phyloP scores from a whole-genome alignment of 2,888 invertebrate species.

The Scaptomyza cyrtandrae region DNA sequence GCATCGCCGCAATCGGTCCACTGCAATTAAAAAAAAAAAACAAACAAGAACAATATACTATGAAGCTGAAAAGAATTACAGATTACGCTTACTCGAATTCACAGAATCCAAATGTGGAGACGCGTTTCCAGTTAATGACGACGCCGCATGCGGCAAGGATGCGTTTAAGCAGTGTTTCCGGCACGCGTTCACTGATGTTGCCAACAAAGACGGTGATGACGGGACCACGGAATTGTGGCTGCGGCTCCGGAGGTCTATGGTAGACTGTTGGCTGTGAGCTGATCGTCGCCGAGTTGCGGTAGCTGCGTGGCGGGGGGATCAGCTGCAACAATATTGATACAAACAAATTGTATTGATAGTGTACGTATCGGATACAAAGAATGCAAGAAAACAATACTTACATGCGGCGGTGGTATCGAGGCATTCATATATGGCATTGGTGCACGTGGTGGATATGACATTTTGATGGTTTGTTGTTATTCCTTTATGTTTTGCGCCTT shows the following conservation, averaged over 20 bases:
- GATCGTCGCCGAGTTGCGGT: slow-evolving; percentile 85
- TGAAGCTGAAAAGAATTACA: background rate
- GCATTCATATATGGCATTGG: slow-evolving; percentile 91
- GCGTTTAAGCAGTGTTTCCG: slow-evolving; percentile 97
- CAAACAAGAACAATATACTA: background rate
- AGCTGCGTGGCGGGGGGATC: slow-evolving; percentile 84
- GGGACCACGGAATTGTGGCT: slow-evolving; percentile 88
- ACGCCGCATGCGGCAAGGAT: slow-evolving; percentile 97
- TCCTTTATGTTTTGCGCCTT: slow-evolving; percentile 24
- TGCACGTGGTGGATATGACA: slow-evolving; percentile 96
- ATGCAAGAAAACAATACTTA: slow-evolving; percentile 50
- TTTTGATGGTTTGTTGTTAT: slow-evolving; percentile 80
- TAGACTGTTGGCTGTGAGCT: slow-evolving; percentile 84
- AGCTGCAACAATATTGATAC: slow-evolving; percentile 86
- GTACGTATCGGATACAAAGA: background rate
- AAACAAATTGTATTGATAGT: background rate
- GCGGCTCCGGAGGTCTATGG: slow-evolving; percentile 82
- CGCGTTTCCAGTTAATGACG: slow-evolving; percentile 98
- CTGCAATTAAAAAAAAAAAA: slow-evolving; percentile 59
- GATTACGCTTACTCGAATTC: slow-evolving; percentile 90
- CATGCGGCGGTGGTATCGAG: slow-evolving; percentile 88
- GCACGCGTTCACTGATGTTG: slow-evolving; percentile 97
- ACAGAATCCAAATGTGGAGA: slow-evolving; percentile 99
- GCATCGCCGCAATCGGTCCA: slow-evolving; percentile 96
- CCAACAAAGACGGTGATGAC: slow-evolving; percentile 93